These are phyloP conservation scores for Manduca sexta DNA, from an alignment of 1,140 invertebrate genomes.

Conservation along the genomic window DNA sequence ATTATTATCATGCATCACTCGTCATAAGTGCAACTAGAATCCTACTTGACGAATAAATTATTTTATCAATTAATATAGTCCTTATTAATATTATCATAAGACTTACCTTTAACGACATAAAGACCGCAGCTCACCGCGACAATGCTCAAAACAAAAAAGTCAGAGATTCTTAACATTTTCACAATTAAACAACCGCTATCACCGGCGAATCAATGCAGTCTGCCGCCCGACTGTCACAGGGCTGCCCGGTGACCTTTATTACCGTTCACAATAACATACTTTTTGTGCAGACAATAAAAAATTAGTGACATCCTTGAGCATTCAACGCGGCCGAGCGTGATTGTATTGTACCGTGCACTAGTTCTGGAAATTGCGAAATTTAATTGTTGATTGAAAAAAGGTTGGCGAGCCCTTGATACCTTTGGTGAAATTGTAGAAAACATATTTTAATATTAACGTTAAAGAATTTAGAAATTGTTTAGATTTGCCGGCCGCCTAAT, in stretches of 20 bases:
- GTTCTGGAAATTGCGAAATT: neutral
- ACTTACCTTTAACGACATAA: conserved; percentile 44
- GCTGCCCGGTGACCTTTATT: conserved; percentile 1
- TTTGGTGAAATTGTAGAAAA: too few species aligned
- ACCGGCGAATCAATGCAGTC: too few species aligned
- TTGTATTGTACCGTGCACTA: conserved; percentile 1
- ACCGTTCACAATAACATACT: neutral
- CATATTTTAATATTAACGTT: too few species aligned
- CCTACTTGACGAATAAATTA: too few species aligned
- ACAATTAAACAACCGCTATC: neutral
- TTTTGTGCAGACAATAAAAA: conserved; percentile 2
- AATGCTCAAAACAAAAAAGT: conserved; percentile 17
- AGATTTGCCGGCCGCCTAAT: too few species aligned
- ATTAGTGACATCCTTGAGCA: conserved; percentile 5
- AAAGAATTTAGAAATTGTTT: too few species aligned
- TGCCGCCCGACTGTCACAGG: neutral
- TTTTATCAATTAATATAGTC: too few species aligned
- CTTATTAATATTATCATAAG: too few species aligned
- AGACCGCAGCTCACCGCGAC: conserved; percentile 18
- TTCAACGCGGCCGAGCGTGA: neutral
- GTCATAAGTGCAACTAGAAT: too few species aligned
- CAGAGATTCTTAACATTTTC: conserved; percentile 10
- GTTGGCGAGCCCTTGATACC: too few species aligned
- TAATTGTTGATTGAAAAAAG: too few species aligned
- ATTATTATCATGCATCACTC: too few species aligned